Percentiles rank a stretch among this genome's conserved stretches.
phyloP scores from a whole-genome alignment of 2,888 invertebrate genomes.

The Drosophila robusta region DNA sequence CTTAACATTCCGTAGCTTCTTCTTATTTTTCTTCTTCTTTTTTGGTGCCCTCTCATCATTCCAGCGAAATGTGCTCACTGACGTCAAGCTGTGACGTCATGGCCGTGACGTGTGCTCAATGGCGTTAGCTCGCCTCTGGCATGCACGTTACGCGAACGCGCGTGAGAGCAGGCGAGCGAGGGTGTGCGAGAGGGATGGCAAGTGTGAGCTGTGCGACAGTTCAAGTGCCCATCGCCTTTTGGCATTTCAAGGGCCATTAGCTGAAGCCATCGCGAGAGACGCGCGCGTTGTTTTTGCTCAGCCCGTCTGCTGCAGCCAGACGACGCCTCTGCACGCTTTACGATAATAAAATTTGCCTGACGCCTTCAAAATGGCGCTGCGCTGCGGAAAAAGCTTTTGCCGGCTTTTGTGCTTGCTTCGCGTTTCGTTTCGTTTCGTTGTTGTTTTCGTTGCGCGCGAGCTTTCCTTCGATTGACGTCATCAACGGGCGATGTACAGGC shows the following conservation, averaged over 20 bases:
- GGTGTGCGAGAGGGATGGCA: not conserved
- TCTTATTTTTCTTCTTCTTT: slow-evolving; percentile 5
- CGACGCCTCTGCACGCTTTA: slow-evolving; percentile 58
- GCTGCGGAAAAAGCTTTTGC: slow-evolving; percentile 59
- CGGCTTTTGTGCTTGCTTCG: slow-evolving; percentile 67
- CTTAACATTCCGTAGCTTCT: slow-evolving; percentile 32
- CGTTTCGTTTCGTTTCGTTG: slow-evolving; percentile 40
- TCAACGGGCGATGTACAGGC: slow-evolving; percentile 65
- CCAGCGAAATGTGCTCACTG: slow-evolving; percentile 50
- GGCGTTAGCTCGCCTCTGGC: slow-evolving; percentile 24
- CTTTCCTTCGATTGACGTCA: slow-evolving; percentile 83
- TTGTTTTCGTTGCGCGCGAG: slow-evolving; percentile 62
- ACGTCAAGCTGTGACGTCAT: slow-evolving; percentile 75
- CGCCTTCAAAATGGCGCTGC: slow-evolving; percentile 51
- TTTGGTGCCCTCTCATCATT: slow-evolving; percentile 9
- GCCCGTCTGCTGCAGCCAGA: slow-evolving; percentile 56
- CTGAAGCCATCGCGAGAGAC: slow-evolving; percentile 15
- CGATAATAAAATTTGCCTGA: slow-evolving; percentile 71
- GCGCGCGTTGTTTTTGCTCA: slow-evolving; percentile 13
- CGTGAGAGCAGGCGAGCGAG: not conserved
- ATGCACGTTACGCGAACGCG: not conserved
- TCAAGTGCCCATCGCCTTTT: slow-evolving; percentile 62
- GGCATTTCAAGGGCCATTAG: slow-evolving; percentile 72
- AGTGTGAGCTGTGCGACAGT: slow-evolving; percentile 18
- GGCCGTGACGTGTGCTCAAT: slow-evolving; percentile 62